phyloP scores from a whole-genome alignment of 2,888 invertebrate genomes.

The Hofmannophila pseudospretella region DNA sequence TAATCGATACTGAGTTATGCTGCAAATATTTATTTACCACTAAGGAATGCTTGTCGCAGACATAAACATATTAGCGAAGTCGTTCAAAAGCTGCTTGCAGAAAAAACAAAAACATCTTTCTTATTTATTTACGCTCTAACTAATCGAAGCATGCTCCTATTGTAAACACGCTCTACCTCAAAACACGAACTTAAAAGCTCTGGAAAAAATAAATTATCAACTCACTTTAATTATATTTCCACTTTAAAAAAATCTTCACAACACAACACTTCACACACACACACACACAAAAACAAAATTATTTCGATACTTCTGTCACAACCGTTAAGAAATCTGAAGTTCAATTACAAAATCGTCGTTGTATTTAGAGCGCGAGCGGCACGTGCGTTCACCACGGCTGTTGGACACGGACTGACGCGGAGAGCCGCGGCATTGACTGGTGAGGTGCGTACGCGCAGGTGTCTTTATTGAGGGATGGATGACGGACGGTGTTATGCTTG shows the following conservation, averaged over 20 bases:
- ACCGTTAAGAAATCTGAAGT: background rate
- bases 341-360: background rate
- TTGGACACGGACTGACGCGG: constrained; percentile 30
- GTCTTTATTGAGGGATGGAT: constrained; percentile 43
- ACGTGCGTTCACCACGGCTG: constrained; percentile 7
- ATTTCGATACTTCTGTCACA: background rate
- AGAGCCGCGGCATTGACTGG: no score
- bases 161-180: no score
- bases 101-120: no score
- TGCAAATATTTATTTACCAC: no score
- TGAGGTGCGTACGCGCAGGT: constrained; percentile 42
- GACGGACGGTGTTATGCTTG: constrained; percentile 44
- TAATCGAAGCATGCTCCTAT: no score
- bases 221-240: background rate
- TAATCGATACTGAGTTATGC: no score
- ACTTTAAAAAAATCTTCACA: background rate
- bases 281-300: background rate
- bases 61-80: no score
- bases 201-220: no score
- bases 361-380: background rate
- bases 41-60: no score
- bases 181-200: no score
- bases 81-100: no score
- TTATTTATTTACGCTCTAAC: no score
- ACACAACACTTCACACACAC: background rate